Evolutionary conservation across 2,888 invertebrate species (phyloP), one percentile per base, ranked within the genome.

Genomic region (Cheilosia soror): DNA sequence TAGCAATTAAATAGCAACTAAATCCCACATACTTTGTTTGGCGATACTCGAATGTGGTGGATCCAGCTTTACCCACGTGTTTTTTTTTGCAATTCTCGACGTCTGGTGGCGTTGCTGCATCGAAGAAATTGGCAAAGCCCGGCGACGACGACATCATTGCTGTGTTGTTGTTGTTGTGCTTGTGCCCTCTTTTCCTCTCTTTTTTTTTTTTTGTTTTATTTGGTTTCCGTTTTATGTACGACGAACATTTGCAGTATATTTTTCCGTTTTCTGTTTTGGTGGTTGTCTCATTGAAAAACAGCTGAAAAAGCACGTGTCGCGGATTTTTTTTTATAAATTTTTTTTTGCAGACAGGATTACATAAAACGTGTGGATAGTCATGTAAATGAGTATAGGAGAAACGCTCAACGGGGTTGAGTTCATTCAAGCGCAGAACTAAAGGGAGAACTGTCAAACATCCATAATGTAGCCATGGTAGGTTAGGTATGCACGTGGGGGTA

Each of bases 261-360:
- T 44, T 42, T 58, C 49, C 40, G 79, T 51, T 82, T 84, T 79
- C 80, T 80, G 84, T 75, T 84, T 85, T 77, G 81, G 77, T 81
- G 80, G 79, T 73, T 85, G 81, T 77, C 68, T 85, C 81, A 51
- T 76, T 72, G 76, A 58, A 81, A 85, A 85, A 81, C 85, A 85
- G 85, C 85, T 85, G 85, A 81, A 85, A 85, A 85, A 85, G 85
- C 85, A 85, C 85, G 85, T 85, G 85, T 81, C 85, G 85, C 85
- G 85, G 49, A 42, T 68, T 75, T 77, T 77, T 78, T 78, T 55
- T 29, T 20, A n/a, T 15, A 31, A 2, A 5, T 44, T 31, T 66
- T 44, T 65, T 44, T 44, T 57, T 72, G 47, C 71, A 77, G 76
- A 85, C 84, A 77, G 85, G 85, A 85, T 85, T 85, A 51, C 51